phyloP scores from a whole-genome alignment of 2,888 invertebrate species.

The Drosophila setosimentum region DNA sequence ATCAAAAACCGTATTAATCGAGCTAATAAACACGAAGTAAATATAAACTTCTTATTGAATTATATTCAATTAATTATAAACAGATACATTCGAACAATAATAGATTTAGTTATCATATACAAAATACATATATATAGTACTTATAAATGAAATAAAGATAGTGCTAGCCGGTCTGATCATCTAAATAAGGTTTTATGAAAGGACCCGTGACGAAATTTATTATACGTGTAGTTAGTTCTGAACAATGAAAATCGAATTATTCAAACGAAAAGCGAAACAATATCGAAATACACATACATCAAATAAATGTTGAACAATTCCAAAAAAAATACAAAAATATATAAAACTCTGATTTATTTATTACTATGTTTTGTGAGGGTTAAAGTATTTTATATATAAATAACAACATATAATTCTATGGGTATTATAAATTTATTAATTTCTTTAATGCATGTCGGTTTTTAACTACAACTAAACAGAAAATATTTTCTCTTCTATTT shows the following conservation, averaged over 20 bases:
- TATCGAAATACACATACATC: slow-evolving; percentile 53
- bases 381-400: background rate
- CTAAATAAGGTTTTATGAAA: slow-evolving; percentile 38
- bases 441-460: background rate
- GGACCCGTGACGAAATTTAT: slow-evolving; percentile 45
- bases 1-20: slow-evolving; percentile 65
- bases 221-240: slow-evolving; percentile 66
- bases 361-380: background rate
- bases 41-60: slow-evolving; percentile 32
- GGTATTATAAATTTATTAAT: background rate
- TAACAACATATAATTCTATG: background rate
- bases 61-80: slow-evolving; percentile 48
- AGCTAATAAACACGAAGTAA: slow-evolving; percentile 12
- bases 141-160: slow-evolving; percentile 33
- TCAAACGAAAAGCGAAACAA: slow-evolving; percentile 40
- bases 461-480: background rate
- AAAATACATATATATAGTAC: slow-evolving; percentile 25
- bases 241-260: slow-evolving; percentile 59
- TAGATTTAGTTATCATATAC: slow-evolving; percentile 69
- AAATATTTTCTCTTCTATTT: background rate
- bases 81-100: slow-evolving; percentile 75
- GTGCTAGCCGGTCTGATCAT: slow-evolving; percentile 50
- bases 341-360: background rate
- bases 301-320: slow-evolving; percentile 67
- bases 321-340: slow-evolving; percentile 2